These are phyloP conservation scores for Gasteruption jaculator DNA, from an alignment of 2,888 invertebrate species.

Conservation along the genomic window DNA sequence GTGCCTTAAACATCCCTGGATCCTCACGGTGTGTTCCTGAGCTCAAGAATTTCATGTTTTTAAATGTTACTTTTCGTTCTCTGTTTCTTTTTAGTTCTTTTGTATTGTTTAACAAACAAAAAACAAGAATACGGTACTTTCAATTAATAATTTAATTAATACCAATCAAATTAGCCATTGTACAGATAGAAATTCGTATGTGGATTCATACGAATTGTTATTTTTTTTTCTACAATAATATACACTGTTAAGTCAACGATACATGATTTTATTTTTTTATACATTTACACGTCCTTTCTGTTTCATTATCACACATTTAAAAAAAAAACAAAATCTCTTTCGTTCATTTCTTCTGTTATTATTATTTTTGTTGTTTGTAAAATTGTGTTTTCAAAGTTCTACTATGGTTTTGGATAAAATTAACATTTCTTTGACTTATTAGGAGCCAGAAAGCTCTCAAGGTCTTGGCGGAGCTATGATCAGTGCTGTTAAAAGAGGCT, in stretches of 20 bases:
- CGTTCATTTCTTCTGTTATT: constrained; percentile 1
- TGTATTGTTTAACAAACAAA: background rate
- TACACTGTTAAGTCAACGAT: constrained; percentile 25
- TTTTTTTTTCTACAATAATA: constrained; percentile 23
- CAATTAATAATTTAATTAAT: constrained; percentile 11
- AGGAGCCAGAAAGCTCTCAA: constrained; percentile 48
- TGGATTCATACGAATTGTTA: constrained; percentile 26
- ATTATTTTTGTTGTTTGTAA: constrained; percentile 3
- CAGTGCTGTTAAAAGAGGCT: constrained; percentile 48
- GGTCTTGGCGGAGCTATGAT: constrained; percentile 47
- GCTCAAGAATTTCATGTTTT: constrained; percentile 30
- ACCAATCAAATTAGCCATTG: constrained; percentile 22
- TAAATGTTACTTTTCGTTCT: background rate
- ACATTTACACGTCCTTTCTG: constrained; percentile 18
- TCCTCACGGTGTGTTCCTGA: constrained; percentile 53
- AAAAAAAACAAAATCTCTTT: background rate
- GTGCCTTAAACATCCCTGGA: constrained; percentile 63
- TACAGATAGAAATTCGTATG: constrained; percentile 30
- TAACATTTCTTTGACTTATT: constrained; percentile 17
- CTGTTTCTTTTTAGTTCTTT: constrained; percentile 1
- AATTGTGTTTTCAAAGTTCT: constrained; percentile 5
- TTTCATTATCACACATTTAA: constrained; percentile 7
- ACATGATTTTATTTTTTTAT: constrained; percentile 20
- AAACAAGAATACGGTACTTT: background rate
- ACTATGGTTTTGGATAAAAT: constrained; percentile 15